These are phyloP conservation scores for Trichomycterus rosablanca DNA, from an alignment of 2,113 vertebrate species.

Conservation along the genomic window DNA sequence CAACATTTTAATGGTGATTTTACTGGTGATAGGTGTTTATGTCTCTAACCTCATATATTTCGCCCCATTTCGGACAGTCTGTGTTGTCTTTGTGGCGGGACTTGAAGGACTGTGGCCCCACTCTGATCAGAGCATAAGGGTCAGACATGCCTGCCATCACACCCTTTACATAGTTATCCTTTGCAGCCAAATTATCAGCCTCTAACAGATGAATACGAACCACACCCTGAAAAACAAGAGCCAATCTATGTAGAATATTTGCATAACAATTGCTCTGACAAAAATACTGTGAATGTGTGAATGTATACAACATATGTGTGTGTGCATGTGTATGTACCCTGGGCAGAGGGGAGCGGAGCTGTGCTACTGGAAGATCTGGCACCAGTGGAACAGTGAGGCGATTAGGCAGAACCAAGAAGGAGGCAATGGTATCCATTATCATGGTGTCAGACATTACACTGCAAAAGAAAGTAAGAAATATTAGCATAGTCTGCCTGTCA, in stretches of 20 bases:
- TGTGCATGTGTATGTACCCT: slow-evolving; percentile 64
- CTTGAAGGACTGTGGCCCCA: slow-evolving; percentile 85
- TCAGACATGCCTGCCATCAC: slow-evolving; percentile 86
- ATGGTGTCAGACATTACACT: slow-evolving; percentile 85
- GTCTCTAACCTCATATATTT: slow-evolving; percentile 82
- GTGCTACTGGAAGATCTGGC: slow-evolving; percentile 75
- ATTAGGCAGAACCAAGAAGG: slow-evolving; percentile 87
- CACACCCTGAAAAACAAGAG: slow-evolving; percentile 69
- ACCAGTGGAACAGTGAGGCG: slow-evolving; percentile 83
- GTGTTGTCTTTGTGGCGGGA: slow-evolving; percentile 79
- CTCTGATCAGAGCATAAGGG: slow-evolving; percentile 81
- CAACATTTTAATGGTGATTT: too few species aligned
- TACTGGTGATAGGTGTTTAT: neutral
- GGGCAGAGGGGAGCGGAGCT: slow-evolving; percentile 83
- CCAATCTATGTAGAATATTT: neutral
- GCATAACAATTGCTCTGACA: neutral
- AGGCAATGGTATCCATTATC: slow-evolving; percentile 92
- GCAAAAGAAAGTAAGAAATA: slow-evolving; percentile 16
- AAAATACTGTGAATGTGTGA: neutral
- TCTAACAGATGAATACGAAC: slow-evolving; percentile 82
- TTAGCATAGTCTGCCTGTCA: neutral
- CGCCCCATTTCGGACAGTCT: slow-evolving; percentile 80
- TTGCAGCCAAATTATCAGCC: slow-evolving; percentile 74
- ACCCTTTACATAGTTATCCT: slow-evolving; percentile 84
- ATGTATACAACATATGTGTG: slow-evolving; percentile 3